These are phyloP conservation scores for Haliclona indistincta DNA, from an alignment of 37 sponge, comb jelly and placozoan genomes.

Conservation along the genomic window DNA sequence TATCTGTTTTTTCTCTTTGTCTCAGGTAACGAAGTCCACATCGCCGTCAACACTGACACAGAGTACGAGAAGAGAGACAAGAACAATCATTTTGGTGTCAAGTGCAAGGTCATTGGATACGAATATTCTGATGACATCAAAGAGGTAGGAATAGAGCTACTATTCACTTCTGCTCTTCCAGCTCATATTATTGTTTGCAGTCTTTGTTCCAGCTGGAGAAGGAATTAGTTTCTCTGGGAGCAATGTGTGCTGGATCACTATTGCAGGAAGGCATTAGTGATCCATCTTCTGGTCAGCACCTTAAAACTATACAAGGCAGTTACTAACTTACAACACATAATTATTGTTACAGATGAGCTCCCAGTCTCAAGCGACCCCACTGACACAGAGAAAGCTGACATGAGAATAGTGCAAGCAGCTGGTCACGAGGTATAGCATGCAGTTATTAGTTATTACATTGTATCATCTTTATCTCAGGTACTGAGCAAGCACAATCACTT, in stretches of 20 bases:
- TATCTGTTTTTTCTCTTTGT: background rate
- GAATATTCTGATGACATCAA: conserved; percentile 63
- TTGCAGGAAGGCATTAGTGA: conserved; percentile 53
- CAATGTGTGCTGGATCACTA: conserved; percentile 76
- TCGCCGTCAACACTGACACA: conserved; percentile 78
- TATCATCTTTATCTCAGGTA: conserved; percentile 35
- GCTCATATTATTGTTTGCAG: conserved; percentile 13
- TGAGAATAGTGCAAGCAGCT: conserved; percentile 86
- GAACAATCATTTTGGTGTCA: conserved; percentile 83
- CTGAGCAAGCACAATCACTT: conserved; percentile 52
- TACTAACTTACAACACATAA: background rate
- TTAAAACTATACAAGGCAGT: background rate
- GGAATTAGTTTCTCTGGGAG: conserved; percentile 75
- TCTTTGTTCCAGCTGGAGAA: conserved; percentile 74
- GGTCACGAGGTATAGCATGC: conserved; percentile 50
- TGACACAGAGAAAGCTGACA: conserved; percentile 72
- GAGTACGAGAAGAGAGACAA: conserved; percentile 91
- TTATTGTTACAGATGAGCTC: conserved; percentile 50
- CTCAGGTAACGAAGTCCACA: conserved; percentile 80
- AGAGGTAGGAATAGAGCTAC: conserved; percentile 31
- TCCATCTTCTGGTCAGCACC: conserved; percentile 64
- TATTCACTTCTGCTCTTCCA: background rate
- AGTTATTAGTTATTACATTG: background rate
- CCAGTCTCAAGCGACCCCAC: conserved; percentile 24
- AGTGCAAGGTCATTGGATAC: conserved; percentile 87